These are phyloP conservation scores for Cephus rjabovi DNA, from an alignment of 2,888 invertebrate genomes.

Conservation along the genomic window DNA sequence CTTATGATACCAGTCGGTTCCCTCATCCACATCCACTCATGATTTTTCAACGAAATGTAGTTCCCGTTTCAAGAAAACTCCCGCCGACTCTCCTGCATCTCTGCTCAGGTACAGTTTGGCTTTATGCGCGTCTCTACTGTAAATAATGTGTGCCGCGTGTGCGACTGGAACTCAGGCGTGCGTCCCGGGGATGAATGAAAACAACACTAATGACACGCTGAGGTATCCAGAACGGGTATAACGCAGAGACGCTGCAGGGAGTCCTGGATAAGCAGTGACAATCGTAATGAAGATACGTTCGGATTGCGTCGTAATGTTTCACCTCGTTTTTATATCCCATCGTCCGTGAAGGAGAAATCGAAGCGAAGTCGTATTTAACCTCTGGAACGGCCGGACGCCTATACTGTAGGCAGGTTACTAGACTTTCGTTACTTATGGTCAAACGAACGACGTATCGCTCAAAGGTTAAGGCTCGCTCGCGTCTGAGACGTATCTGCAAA, in stretches of 20 bases:
- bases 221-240: slow-evolving; percentile 34
- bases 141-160: slow-evolving; percentile 3
- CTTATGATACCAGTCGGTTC: background rate
- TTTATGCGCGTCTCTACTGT: background rate
- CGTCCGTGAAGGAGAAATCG: background rate
- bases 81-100: slow-evolving; percentile 9
- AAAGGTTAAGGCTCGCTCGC: background rate
- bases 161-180: slow-evolving; percentile 15
- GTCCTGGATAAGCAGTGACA: background rate
- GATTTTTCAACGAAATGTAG: slow-evolving; percentile 37
- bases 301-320: background rate
- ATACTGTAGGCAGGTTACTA: no score
- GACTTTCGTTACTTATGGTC: no score
- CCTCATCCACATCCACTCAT: slow-evolving; percentile 28
- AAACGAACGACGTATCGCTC: no score
- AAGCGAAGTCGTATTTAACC: background rate
- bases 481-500: background rate
- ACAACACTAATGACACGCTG: slow-evolving; percentile 43
- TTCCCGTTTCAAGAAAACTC: slow-evolving; percentile 39
- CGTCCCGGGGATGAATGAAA: slow-evolving; percentile 32
- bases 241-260: slow-evolving; percentile 13
- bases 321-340: background rate
- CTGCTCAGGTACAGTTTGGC: background rate
- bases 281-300: background rate
- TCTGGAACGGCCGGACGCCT: no score